Evolutionary conservation across 2,888 invertebrate genomes (phyloP).

Genomic region (Escarpia spicata): DNA sequence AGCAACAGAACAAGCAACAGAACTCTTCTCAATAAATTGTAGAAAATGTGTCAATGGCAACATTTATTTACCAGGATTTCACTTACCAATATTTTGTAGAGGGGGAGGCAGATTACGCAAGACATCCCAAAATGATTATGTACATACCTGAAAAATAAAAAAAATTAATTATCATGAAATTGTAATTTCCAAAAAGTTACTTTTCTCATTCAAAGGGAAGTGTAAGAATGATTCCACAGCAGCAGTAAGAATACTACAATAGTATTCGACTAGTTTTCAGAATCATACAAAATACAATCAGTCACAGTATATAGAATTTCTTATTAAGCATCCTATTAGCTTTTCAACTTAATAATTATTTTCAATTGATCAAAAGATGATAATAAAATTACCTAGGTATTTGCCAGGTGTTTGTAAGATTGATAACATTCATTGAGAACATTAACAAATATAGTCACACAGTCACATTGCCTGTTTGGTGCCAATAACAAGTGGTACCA

Average conservation of each 20-base stretch:
- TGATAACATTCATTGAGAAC: too few relatives aligned
- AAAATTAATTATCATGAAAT: neutral
- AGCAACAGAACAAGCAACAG: too few relatives aligned
- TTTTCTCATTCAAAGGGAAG: neutral
- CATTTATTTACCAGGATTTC: neutral
- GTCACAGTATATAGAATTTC: too few relatives aligned
- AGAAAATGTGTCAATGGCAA: neutral
- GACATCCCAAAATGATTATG: neutral
- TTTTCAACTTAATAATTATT: too few relatives aligned
- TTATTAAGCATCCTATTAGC: too few relatives aligned
- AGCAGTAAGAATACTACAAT: neutral
- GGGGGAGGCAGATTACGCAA: neutral
- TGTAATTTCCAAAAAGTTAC: neutral
- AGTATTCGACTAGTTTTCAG: neutral
- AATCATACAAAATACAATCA: too few relatives aligned
- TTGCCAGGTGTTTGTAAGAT: too few relatives aligned
- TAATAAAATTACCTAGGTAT: too few relatives aligned
- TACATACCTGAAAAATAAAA: neutral
- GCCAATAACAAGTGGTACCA: neutral
- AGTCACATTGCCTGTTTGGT: neutral
- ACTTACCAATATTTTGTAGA: neutral
- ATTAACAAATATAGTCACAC: neutral
- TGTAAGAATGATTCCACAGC: too few relatives aligned
- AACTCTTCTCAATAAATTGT: neutral
- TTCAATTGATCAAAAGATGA: too few relatives aligned